phyloP scores from a whole-genome alignment of 2,797 vertebrate genomes.

The Loriculus beryllinus region DNA sequence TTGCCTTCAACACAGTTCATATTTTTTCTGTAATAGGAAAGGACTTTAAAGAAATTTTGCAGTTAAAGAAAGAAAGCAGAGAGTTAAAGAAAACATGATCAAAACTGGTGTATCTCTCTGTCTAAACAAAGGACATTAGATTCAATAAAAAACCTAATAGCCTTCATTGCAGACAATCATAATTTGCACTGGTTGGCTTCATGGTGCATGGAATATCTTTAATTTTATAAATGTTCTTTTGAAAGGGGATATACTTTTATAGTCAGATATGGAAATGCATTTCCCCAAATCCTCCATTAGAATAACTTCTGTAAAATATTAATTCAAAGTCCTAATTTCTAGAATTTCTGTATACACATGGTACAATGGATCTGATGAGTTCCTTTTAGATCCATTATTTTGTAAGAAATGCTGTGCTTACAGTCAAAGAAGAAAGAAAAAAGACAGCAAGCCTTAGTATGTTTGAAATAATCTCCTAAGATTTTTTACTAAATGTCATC shows the following conservation, averaged over 20 bases:
- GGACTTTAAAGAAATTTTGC: neutral
- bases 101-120: neutral
- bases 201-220: neutral
- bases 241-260: neutral
- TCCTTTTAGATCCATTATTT: neutral
- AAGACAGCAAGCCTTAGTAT: neutral
- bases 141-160: neutral
- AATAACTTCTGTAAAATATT: neutral
- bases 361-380: neutral
- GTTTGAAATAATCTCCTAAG: neutral
- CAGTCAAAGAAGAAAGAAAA: neutral
- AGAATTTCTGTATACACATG: neutral
- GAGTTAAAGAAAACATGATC: neutral
- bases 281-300: neutral
- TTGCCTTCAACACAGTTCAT: neutral
- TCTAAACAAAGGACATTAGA: neutral
- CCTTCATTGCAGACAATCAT: neutral
- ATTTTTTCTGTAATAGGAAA: neutral
- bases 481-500: neutral
- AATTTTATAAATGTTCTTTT: neutral
- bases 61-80: neutral
- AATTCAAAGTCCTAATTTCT: neutral
- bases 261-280: neutral
- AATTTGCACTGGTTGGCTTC: neutral
- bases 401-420: neutral